These are phyloP conservation scores for Dasyprocta punctata DNA, from an alignment of 2,113 vertebrate genomes.

Conservation along the genomic window DNA sequence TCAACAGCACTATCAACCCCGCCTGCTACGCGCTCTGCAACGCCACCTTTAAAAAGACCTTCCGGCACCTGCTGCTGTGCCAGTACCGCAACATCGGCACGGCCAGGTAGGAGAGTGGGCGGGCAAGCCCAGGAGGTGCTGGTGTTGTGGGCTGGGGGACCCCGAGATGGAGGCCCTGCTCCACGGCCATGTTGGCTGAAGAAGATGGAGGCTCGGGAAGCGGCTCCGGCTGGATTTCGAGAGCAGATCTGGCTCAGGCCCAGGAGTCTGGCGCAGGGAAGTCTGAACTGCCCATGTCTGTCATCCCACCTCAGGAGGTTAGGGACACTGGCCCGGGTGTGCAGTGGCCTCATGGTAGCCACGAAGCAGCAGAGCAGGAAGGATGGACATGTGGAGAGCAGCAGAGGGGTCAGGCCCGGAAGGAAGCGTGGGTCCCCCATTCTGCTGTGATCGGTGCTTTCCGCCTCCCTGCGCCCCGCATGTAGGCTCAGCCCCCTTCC, in stretches of 20 bases:
- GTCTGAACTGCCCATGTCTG: background rate
- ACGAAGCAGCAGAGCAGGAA: background rate
- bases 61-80: slow-evolving; percentile 97
- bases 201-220: slow-evolving; percentile 44
- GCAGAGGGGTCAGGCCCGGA: background rate
- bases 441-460: slow-evolving; percentile 77
- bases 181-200: background rate
- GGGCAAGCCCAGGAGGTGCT: slow-evolving; percentile 57
- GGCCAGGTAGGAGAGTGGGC: slow-evolving; percentile 91
- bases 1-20: slow-evolving; percentile 99
- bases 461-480: slow-evolving; percentile 63
- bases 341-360: background rate
- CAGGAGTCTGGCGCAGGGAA: background rate
- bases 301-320: background rate
- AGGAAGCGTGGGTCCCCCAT: slow-evolving; percentile 35
- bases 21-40: slow-evolving; percentile 99
- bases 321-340: background rate
- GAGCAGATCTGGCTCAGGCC: background rate
- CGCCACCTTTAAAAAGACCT: slow-evolving; percentile 99
- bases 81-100: slow-evolving; percentile 97
- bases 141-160: background rate
- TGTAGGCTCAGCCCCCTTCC: slow-evolving; percentile 65
- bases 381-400: background rate
- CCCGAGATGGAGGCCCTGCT: background rate
- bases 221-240: background rate